These are phyloP conservation scores for Haliaeetus leucogaster DNA, from an alignment of 2,113 vertebrate genomes.

Conservation along the genomic window DNA sequence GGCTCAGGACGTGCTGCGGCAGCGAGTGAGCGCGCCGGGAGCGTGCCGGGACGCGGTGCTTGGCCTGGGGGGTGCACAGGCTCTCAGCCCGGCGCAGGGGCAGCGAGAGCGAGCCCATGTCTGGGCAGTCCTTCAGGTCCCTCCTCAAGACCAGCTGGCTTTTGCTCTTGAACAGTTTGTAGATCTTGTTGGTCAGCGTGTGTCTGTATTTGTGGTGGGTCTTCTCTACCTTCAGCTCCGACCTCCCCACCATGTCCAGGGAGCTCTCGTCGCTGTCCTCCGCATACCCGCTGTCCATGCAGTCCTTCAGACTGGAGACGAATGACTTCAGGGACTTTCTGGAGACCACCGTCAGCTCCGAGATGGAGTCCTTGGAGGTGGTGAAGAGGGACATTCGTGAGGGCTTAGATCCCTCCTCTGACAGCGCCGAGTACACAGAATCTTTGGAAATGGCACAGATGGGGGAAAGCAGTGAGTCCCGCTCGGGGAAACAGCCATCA, in stretches of 20 bases:
- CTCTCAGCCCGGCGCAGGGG: slow-evolving; percentile 83
- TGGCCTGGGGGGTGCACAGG: slow-evolving; percentile 77
- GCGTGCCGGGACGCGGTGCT: slow-evolving; percentile 50
- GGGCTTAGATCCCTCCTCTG: slow-evolving; percentile 60
- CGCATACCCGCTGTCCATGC: slow-evolving; percentile 87
- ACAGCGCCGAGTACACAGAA: slow-evolving; percentile 67
- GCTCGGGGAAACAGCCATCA: not conserved
- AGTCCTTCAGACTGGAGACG: slow-evolving; percentile 83
- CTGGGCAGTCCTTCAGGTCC: slow-evolving; percentile 20
- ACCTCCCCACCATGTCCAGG: slow-evolving; percentile 12
- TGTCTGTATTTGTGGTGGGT: slow-evolving; percentile 26
- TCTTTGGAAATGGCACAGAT: slow-evolving; percentile 72
- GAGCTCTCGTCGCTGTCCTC: slow-evolving; percentile 86
- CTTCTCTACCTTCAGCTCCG: slow-evolving; percentile 41
- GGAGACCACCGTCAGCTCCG: slow-evolving; percentile 78
- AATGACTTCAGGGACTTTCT: slow-evolving; percentile 80
- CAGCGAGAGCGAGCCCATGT: not conserved
- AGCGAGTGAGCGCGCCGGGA: slow-evolving; percentile 88
- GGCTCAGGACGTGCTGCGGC: slow-evolving; percentile 79
- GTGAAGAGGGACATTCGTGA: slow-evolving; percentile 60
- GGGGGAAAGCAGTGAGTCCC: slow-evolving; percentile 73
- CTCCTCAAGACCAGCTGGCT: slow-evolving; percentile 70
- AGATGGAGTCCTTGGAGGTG: slow-evolving; percentile 82
- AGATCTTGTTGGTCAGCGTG: slow-evolving; percentile 81
- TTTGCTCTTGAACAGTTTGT: slow-evolving; percentile 84